Evolutionary conservation across 2,888 invertebrate genomes (phyloP), one percentile per base, ranked within the genome.

Genomic region (Microplitis manilae): DNA sequence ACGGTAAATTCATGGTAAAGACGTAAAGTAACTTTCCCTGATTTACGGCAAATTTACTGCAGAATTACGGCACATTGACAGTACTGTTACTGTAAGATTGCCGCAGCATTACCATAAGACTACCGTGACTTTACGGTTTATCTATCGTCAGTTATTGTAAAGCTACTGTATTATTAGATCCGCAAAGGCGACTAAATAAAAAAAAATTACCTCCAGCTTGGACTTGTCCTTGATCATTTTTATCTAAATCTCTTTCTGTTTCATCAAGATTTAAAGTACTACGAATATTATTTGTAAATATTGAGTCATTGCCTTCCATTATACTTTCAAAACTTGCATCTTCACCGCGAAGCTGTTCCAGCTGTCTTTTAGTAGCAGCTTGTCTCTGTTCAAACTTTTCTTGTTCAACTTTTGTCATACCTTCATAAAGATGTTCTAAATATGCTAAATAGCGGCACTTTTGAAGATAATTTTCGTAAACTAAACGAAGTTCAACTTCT

Each of bases 401-500:
- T 20, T 94, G 93, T 87, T 97, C 96, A 0, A 92, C 92, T 78
- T 93, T 92, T 86, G 97, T 96, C 40, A 95, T 92, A 80, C 97
- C 94, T 82, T 95, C 95, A 83, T 97, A 94, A 85, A 96, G 94
- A 77, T 95, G 95, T 86, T 97, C 97, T 73, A 99, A 91, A 77
- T 96, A 96, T 82, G 96, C 94, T 68, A 98, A 93, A 84, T 97
- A 96, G 73, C 98, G 94, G 88, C 97, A 95, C 75, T 97, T 94
- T 73, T 95, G 91, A 82, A 98, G 94, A 91, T 98, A 99, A 84
- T 95, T 94, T 61, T 95, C 94, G 91, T 98, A 98, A 20, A 98
- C 91, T 80, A 93, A 91, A 85, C 96, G 95, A 17, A 99, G 90
- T 87, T 98, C 97, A 64, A 92, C 91, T 90, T 99, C 98, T 73